phyloP scores from a whole-genome alignment of 2,113 vertebrate species.

The Hippocampus abdominalis region DNA sequence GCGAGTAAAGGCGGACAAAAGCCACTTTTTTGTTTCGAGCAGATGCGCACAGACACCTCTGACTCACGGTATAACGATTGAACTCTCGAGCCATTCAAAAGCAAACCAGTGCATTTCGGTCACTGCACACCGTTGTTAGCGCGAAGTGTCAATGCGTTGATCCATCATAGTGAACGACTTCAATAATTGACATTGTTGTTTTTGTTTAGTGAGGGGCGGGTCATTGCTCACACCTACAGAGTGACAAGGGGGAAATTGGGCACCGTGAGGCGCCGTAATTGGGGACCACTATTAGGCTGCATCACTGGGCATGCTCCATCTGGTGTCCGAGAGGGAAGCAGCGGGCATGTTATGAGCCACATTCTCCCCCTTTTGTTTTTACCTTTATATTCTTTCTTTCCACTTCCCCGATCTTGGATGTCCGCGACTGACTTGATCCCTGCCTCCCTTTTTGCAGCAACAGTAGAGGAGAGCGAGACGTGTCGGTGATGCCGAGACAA shows the following conservation, averaged over 20 bases:
- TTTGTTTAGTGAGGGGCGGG: slow-evolving; percentile 20
- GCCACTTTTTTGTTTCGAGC: not conserved
- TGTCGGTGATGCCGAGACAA: slow-evolving; percentile 46
- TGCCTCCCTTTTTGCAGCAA: not conserved
- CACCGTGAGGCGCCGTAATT: slow-evolving; percentile 19
- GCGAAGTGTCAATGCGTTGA: not conserved
- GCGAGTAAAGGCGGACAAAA: not conserved
- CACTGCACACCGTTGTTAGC: no score
- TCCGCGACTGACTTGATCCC: not conserved
- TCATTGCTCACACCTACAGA: slow-evolving; percentile 9
- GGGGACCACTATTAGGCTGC: slow-evolving; percentile 16
- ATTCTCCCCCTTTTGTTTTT: not conserved
- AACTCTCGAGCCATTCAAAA: not conserved
- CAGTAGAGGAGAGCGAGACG: slow-evolving; percentile 24
- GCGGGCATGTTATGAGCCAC: slow-evolving; percentile 48
- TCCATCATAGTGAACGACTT: not conserved
- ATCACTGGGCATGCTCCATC: slow-evolving; percentile 56
- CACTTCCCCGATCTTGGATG: not conserved
- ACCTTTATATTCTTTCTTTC: not conserved
- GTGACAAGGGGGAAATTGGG: slow-evolving; percentile 11
- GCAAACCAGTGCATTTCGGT: not conserved
- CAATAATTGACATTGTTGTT: not conserved
- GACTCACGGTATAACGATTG: not conserved
- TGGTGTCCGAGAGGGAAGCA: slow-evolving; percentile 23
- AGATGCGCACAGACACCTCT: not conserved